Evolutionary conservation across 2,113 vertebrate genomes (phyloP).

Genomic region (Nothocercus julius): DNA sequence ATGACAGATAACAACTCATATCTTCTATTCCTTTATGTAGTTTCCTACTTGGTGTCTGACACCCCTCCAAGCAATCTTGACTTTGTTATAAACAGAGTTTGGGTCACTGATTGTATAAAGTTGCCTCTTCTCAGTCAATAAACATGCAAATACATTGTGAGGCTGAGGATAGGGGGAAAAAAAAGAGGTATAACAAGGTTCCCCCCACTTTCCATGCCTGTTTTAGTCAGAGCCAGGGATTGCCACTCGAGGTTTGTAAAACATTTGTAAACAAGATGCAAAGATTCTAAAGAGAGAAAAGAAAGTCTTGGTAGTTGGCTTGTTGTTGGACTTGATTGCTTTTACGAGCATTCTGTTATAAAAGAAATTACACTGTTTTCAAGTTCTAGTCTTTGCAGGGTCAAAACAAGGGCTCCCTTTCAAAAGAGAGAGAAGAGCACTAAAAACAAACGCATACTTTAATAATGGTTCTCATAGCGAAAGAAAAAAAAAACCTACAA

Average conservation of each 20-base stretch:
- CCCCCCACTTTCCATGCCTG: not conserved
- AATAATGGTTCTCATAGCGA: not conserved
- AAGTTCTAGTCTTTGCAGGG: not conserved
- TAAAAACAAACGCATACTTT: not conserved
- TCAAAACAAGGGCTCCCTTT: not conserved
- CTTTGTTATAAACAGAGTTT: not conserved
- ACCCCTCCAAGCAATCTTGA: not conserved
- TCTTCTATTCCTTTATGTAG: not conserved
- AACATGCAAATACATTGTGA: fast-evolving
- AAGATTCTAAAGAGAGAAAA: not conserved
- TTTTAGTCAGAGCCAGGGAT: not conserved
- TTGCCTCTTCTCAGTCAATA: not conserved
- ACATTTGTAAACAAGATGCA: not conserved
- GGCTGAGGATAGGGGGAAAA: not conserved
- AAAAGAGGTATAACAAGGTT: not conserved
- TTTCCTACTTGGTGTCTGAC: not conserved
- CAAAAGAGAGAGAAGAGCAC: not conserved
- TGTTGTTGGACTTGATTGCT: not conserved
- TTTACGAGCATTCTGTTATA: not conserved
- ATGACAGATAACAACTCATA: not conserved
- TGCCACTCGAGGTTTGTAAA: not conserved
- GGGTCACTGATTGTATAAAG: not conserved
- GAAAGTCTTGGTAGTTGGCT: not conserved
- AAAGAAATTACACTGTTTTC: not conserved
- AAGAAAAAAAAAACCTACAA: not conserved